Base-by-base conservation (phyloP, 2,888 invertebrate species). In the Chymomyza caudatula region DNA sequence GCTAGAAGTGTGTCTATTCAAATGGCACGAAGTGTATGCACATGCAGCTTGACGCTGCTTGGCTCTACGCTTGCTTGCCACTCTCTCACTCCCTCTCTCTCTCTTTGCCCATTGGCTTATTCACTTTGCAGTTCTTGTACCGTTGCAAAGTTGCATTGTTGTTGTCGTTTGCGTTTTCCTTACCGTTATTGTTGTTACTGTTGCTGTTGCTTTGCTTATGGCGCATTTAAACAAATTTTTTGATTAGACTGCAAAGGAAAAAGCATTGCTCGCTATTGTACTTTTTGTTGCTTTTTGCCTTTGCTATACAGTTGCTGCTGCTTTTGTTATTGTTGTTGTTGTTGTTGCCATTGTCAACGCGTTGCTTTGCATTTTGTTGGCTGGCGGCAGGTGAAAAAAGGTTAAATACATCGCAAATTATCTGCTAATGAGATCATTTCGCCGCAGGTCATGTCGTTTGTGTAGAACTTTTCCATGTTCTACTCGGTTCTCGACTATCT, bases 401-500 rank as follows among this genome's bases (percentile, higher is more conserved):
- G 53, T 63, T 60, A 62, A 63, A 63, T 64, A 57, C 77, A 44
- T 63, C 17, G 53, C 63, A 73, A 76, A 80, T 79, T 66, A 82
- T 83, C 73, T 69, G 72, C 74, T 78, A 85, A 80, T 85, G 78
- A 82, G 74, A 74, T 78, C 68, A 63, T 43, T 56, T 47, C 22
- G 22, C 60, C 19, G 51, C 53, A 43, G 51, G 56, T 52, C 53
- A 60, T n/a, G 37, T 29, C 23, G 8, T 29, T 44, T 2, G 1
- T 44, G 13, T 44, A 13, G 1, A 44, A 17, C 29, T 37, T 37
- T 8, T 37, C 11, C 11, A 11, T 37, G 11, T 37, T 37, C n/a
- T n/a, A n/a, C n/a, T n/a, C n/a, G n/a, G n/a, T n/a, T n/a, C n/a
- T n/a, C n/a, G n/a, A n/a, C n/a, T n/a, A n/a, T n/a, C n/a, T n/a